Conservation (phyloP, 92 coral and sea anemone species). For the Virgularia gustaviana region DNA sequence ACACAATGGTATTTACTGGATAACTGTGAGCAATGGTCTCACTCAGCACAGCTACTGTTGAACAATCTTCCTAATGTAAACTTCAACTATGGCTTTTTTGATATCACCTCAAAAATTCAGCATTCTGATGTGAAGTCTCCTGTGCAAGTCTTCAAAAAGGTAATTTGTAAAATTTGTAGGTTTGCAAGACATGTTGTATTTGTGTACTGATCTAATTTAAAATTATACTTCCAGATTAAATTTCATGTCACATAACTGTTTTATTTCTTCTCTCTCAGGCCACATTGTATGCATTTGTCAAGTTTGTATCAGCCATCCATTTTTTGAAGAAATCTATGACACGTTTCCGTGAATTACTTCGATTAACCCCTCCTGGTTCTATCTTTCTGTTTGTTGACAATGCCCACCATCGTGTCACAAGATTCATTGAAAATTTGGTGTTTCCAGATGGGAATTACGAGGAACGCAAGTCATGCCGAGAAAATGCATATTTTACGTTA, state of each 20-base stretch:
- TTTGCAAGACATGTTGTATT: background rate
- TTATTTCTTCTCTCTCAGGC: conserved; percentile 51
- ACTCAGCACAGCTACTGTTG: conserved; percentile 77
- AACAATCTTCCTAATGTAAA: conserved; percentile 61
- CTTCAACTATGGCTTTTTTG: conserved; percentile 74
- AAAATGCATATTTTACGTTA: conserved; percentile 63
- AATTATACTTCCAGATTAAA: background rate
- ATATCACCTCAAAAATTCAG: conserved; percentile 59
- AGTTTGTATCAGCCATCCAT: conserved; percentile 96
- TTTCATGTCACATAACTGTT: background rate
- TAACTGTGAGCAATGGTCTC: conserved; percentile 92
- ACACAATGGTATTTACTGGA: conserved; percentile 89
- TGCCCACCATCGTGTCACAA: conserved; percentile 94
- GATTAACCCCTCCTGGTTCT: conserved; percentile 70
- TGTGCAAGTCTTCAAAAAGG: conserved; percentile 67
- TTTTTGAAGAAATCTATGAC: conserved; percentile 79
- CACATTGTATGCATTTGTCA: conserved; percentile 75
- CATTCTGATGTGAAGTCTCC: conserved; percentile 50
- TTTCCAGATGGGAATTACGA: conserved; percentile 67
- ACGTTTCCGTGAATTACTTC: conserved; percentile 65
- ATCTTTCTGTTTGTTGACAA: conserved; percentile 92
- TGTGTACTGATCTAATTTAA: background rate
- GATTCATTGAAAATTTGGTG: conserved; percentile 85
- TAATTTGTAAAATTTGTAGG: conserved; percentile 9
- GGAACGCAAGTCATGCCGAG: conserved; percentile 71